phyloP scores from a whole-genome alignment of 2,888 invertebrate genomes.

The Netelia fuscicornis region DNA sequence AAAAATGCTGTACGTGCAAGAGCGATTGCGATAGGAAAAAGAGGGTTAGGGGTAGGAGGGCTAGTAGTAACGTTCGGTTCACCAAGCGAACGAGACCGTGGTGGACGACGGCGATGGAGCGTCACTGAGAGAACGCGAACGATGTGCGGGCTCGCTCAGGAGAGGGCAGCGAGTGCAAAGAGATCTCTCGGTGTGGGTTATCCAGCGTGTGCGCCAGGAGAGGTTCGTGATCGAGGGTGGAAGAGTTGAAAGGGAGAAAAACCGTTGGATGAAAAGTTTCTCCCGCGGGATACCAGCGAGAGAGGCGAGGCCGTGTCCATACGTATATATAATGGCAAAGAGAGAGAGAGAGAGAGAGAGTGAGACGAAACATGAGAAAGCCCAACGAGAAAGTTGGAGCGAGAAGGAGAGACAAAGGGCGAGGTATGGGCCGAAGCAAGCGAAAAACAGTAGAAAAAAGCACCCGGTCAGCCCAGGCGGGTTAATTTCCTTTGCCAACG shows the following conservation, averaged over 20 bases:
- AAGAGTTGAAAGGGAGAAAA: constrained; percentile 55
- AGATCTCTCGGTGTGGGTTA: constrained; percentile 37
- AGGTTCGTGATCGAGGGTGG: constrained; percentile 60
- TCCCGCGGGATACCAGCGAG: constrained; percentile 54
- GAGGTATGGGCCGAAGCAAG: constrained; percentile 66
- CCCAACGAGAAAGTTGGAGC: constrained; percentile 16
- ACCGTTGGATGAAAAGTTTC: constrained; percentile 67
- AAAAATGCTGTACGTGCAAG: constrained; percentile 79
- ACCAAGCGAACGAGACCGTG: constrained; percentile 63
- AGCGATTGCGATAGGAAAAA: constrained; percentile 75
- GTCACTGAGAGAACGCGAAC: constrained; percentile 58
- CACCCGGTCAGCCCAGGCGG: constrained; percentile 68
- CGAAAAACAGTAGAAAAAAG: constrained; percentile 60
- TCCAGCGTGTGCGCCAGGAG: constrained; percentile 48
- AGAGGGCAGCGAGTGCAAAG: constrained; percentile 18
- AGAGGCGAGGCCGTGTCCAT: neutral
- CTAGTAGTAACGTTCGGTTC: constrained; percentile 65
- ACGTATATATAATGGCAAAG: neutral
- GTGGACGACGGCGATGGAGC: constrained; percentile 60
- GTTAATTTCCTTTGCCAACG: constrained; percentile 74
- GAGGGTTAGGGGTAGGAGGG: neutral
- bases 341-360: constrained; percentile 19
- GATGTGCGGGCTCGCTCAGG: constrained; percentile 46
- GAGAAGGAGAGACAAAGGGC: constrained; percentile 1
- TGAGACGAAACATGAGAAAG: constrained; percentile 60